phyloP scores from a whole-genome alignment of 2,113 vertebrate genomes.

The Dolichotis patagonum region DNA sequence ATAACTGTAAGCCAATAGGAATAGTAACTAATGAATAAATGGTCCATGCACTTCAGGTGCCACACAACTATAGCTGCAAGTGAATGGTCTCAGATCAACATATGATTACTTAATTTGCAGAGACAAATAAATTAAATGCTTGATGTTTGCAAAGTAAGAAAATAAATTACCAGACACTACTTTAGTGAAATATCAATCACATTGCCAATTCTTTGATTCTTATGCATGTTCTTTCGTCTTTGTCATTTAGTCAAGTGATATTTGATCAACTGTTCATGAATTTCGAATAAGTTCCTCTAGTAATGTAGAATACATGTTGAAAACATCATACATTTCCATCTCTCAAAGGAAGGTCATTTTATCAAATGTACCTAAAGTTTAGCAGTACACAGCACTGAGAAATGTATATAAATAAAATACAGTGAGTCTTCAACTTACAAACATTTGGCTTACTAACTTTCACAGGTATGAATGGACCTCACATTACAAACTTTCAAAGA shows the following conservation, averaged over 20 bases:
- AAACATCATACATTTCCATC: slow-evolving; percentile 43
- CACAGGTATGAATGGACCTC: too few species aligned
- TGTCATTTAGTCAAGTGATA: background rate
- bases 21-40: background rate
- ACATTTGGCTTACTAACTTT: background rate
- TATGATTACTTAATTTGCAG: background rate
- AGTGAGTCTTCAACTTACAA: background rate
- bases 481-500: background rate
- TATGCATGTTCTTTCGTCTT: slow-evolving; percentile 26
- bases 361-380: slow-evolving; percentile 36
- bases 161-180: background rate
- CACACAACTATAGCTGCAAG: background rate
- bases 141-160: slow-evolving; percentile 1
- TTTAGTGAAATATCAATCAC: slow-evolving; percentile 42
- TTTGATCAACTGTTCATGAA: slow-evolving; percentile 48
- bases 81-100: background rate
- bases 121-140: background rate
- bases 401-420: background rate
- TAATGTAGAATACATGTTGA: slow-evolving; percentile 20
- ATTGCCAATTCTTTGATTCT: background rate
- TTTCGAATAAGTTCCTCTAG: background rate
- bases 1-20: background rate
- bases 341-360: slow-evolving; percentile 41
- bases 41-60: background rate
- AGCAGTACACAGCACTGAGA: slow-evolving; percentile 30